Percentiles rank a stretch among this genome's conserved stretches.
Conservation (phyloP, 2,113 vertebrate species). For the Gyps fulvus region DNA sequence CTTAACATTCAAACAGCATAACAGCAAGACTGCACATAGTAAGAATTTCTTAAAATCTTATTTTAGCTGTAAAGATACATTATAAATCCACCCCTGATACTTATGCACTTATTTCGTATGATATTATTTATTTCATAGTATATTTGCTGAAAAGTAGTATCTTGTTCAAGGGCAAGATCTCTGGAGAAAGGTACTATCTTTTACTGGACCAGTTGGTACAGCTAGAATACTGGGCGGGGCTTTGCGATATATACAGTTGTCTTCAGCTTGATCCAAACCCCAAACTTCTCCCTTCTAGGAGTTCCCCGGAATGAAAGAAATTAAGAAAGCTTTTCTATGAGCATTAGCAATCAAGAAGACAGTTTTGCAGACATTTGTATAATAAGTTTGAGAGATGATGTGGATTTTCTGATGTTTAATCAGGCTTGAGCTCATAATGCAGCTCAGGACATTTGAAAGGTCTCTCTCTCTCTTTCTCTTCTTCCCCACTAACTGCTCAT, state of each 20-base stretch:
- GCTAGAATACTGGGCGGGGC: background rate
- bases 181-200: background rate
- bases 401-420: constrained; percentile 7
- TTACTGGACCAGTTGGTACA: background rate
- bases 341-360: background rate
- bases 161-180: background rate
- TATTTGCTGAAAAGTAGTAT: background rate
- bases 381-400: background rate
- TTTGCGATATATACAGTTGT: background rate
- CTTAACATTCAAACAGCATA: background rate
- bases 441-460: background rate
- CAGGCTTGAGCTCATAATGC: background rate
- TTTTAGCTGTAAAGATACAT: background rate
- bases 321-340: background rate
- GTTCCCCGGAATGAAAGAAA: background rate
- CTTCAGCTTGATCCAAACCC: background rate
- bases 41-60: background rate
- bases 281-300: background rate
- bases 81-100: background rate
- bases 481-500: background rate
- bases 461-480: background rate
- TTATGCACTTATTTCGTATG: background rate
- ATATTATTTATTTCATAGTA: background rate
- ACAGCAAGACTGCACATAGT: background rate
- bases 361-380: background rate